Conservation (phyloP, 1,140 invertebrate genomes). For the Drosophila busckii region DNA sequence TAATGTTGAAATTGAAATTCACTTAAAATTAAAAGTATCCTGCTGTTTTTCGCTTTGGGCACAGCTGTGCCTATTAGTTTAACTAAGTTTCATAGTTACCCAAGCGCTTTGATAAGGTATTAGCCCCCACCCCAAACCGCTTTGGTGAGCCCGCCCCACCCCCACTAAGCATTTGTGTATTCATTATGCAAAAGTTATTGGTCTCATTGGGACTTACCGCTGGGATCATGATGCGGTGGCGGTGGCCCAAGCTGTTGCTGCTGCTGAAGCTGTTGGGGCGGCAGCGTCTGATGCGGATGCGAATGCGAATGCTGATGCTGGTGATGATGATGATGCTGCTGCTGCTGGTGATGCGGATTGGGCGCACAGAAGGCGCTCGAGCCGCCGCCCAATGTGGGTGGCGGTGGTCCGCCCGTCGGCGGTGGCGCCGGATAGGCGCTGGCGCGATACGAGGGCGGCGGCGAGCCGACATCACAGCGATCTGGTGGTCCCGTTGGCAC, state of each 20-base stretch:
- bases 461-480: conserved; percentile 68
- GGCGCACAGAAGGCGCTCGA: conserved; percentile 73
- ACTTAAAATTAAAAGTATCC: too few relatives aligned
- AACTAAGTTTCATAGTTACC: too few relatives aligned
- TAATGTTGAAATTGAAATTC: too few relatives aligned
- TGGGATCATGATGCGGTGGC: conserved; percentile 67
- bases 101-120: too few relatives aligned
- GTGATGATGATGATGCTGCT: conserved; percentile 55
- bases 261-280: conserved; percentile 53
- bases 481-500: conserved; percentile 50
- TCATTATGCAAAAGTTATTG: conserved; percentile 10
- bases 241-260: conserved; percentile 30
- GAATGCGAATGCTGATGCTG: conserved; percentile 29
- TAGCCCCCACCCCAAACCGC: too few relatives aligned
- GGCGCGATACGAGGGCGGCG: conserved; percentile 69
- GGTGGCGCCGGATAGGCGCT: conserved; percentile 55
- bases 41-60: too few relatives aligned
- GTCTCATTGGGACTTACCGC: conserved; percentile 51
- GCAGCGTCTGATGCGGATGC: conserved; percentile 30
- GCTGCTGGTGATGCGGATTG: conserved; percentile 63
- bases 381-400: conserved; percentile 58
- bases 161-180: too few relatives aligned
- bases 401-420: conserved; percentile 30
- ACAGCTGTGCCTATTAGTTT: too few relatives aligned
- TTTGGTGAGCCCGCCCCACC: too few relatives aligned